A percentile compares a stretch with the other conserved stretches of the same genome.
These are phyloP conservation scores for Peromyscus melanophrys DNA, from an alignment of 2,797 vertebrate species.

Conservation along the genomic window DNA sequence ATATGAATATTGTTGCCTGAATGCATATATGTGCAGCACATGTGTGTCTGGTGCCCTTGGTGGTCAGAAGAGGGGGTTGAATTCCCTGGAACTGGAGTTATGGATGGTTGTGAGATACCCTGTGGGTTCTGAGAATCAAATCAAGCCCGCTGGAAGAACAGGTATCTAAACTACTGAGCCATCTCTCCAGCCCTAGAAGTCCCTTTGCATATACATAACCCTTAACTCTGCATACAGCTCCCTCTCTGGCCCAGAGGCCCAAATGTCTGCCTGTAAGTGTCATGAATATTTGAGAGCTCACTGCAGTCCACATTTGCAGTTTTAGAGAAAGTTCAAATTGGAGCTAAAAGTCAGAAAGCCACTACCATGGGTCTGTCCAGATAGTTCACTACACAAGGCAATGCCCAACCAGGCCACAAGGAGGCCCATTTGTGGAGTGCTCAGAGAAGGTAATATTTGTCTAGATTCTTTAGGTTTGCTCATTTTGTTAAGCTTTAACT, in stretches of 20 bases:
- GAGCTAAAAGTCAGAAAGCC: not conserved
- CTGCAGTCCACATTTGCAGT: not conserved
- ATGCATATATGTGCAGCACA: too few relatives aligned
- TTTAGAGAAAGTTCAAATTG: conserved; percentile 57
- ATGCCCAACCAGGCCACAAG: conserved; percentile 12
- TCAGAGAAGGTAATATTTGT: not conserved
- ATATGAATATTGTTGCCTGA: not conserved
- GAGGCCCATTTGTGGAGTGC: conserved; percentile 5
- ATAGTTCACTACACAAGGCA: not conserved
- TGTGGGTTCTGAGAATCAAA: not conserved
- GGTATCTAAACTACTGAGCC: not conserved
- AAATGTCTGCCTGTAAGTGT: not conserved
- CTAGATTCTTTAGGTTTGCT: not conserved
- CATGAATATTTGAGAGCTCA: not conserved
- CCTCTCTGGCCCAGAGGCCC: not conserved
- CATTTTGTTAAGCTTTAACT: not conserved
- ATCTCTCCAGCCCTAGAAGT: not conserved
- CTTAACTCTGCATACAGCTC: not conserved
- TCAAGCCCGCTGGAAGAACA: not conserved
- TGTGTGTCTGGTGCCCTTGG: not conserved
- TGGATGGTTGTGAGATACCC: not conserved
- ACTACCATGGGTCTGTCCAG: not conserved
- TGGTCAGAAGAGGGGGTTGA: not conserved
- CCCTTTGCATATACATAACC: not conserved
- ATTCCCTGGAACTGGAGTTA: not conserved